These are phyloP conservation scores for Drosophila erecta DNA, from an alignment of 1,140 invertebrate species.

Conservation along the genomic window DNA sequence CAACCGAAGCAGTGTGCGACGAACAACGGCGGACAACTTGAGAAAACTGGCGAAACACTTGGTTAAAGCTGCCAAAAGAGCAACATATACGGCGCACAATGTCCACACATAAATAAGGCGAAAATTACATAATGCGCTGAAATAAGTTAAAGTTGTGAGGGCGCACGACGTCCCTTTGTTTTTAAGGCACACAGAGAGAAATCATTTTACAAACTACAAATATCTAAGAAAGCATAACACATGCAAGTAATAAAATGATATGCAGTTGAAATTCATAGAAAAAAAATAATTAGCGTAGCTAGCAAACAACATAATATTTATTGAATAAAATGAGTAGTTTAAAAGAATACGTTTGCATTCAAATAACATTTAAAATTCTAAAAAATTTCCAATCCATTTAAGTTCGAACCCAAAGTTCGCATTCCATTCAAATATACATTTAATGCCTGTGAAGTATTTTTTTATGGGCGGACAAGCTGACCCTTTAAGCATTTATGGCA, in stretches of 20 bases:
- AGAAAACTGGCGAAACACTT: constrained; percentile 58
- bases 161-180: constrained; percentile 37
- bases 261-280: too few species aligned
- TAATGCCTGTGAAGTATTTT: not conserved
- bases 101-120: constrained; percentile 52
- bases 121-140: constrained; percentile 52
- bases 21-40: constrained; percentile 41
- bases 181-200: constrained; percentile 9
- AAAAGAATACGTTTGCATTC: too few species aligned
- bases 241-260: too few species aligned
- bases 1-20: not conserved
- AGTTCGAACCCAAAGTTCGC: too few species aligned
- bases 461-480: not conserved
- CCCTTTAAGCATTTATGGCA: not conserved
- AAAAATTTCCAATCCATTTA: too few species aligned
- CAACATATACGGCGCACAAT: constrained; percentile 22
- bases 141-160: constrained; percentile 25
- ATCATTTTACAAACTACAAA: too few species aligned
- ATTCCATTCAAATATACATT: too few species aligned
- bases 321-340: too few species aligned
- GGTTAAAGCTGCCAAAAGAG: constrained; percentile 51
- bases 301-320: too few species aligned
- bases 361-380: too few species aligned
- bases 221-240: too few species aligned
- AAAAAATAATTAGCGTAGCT: too few species aligned